Conservation (phyloP, 2,888 invertebrate genomes). For the Patella caerulea region DNA sequence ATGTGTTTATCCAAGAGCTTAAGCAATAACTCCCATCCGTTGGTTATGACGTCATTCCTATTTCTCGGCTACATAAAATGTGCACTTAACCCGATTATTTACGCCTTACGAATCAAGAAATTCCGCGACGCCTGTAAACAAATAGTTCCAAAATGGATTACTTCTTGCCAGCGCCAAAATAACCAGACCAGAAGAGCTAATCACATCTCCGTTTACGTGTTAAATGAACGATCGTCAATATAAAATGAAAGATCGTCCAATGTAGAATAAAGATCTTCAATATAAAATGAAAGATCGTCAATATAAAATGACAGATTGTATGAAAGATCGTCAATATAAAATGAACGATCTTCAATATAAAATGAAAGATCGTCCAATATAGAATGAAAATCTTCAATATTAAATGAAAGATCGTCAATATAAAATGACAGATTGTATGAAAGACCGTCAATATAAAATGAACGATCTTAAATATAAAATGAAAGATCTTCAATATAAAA, state of each 20-base stretch:
- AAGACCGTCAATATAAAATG: too few species aligned
- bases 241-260: not conserved
- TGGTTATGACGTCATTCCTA: slow-evolving; percentile 39
- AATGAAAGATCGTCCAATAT: too few species aligned
- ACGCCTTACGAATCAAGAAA: slow-evolving; percentile 56
- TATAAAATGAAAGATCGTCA: too few species aligned
- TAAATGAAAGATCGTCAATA: too few species aligned
- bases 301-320: too few species aligned
- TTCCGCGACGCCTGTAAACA: slow-evolving; percentile 47
- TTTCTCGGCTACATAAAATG: slow-evolving; percentile 56
- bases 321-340: too few species aligned
- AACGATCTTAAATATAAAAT: too few species aligned
- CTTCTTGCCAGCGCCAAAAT: not conserved
- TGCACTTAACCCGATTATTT: slow-evolving; percentile 63
- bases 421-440: too few species aligned
- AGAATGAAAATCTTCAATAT: too few species aligned
- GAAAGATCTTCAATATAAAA: too few species aligned
- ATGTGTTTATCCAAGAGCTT: slow-evolving; percentile 40
- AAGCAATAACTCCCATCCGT: slow-evolving; percentile 15
- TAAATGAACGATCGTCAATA: not conserved
- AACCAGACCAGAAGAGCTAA: not conserved
- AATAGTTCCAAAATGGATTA: slow-evolving; percentile 28
- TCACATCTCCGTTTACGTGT: not conserved
- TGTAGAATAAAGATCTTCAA: too few species aligned
- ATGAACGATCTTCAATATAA: too few species aligned